Evolutionary conservation across 2,888 invertebrate genomes (phyloP), one percentile per base, ranked within the genome.

Genomic region (Netelia virgata): DNA sequence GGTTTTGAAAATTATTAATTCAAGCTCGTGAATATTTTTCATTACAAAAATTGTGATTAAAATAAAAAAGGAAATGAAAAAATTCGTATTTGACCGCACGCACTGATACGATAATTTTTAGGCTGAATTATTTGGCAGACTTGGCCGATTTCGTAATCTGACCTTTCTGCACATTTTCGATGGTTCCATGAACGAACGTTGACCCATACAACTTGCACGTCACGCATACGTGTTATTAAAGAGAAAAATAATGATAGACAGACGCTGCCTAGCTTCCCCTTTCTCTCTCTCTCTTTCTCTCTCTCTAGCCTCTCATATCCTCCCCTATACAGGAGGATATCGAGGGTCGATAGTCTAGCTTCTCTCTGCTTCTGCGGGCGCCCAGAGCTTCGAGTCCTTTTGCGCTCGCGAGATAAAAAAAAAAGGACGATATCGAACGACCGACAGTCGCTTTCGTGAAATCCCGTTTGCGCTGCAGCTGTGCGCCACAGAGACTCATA

Each of bases 401-500:
- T 43, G 10, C 75, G n/a, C n/a, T 53, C 53, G 53, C 5, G 53
- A 53, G 16, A 41, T 41, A 72, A 20, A 43, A 66, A 9, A 64
- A 69, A 28, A 69, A 73, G 10, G 28, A 10, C n/a, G 8, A 70
- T 28, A 28, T 28, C 20, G 11, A 66, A 61, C 68, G 69, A 63
- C 28, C 47, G 76, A 66, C 43, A 20, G 47, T 47, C 61, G 66
- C 57, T 78, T 50, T 72, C 47, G n/a, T 59, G 53, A n/a, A 78
- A 78, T 83, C 69, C 69, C 69, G 68, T 83, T 69, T 74, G 69
- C 83, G 83, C 63, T 83, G 83, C 83, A 83, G 78, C 78, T 78
- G 78, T 57, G 78, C 75, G 74, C 69, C 74, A 23, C 70, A 64
- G 69, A 74, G 70, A 83, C 68, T 64, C 79, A 83, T 83, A 83